Evolutionary conservation across 2,113 vertebrate species (phyloP).

Genomic region (Rhea pennata): DNA sequence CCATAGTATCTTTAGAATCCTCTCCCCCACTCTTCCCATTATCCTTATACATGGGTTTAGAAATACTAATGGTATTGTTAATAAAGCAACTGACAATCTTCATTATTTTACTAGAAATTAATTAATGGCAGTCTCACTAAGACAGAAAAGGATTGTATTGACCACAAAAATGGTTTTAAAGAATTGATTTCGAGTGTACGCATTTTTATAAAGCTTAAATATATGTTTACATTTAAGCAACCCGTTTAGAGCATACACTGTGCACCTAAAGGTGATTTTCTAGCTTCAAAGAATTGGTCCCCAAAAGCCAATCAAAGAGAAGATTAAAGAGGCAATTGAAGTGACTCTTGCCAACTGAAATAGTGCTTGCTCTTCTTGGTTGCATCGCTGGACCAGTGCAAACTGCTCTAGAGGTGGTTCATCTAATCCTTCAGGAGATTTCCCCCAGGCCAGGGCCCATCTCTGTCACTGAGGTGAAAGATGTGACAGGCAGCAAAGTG

Average conservation of each 20-base stretch:
- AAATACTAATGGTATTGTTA: neutral
- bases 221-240: neutral
- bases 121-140: neutral
- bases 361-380: neutral
- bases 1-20: neutral
- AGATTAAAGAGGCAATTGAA: neutral
- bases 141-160: neutral
- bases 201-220: neutral
- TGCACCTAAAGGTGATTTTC: neutral
- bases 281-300: neutral
- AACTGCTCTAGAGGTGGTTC: neutral
- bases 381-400: neutral
- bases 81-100: neutral
- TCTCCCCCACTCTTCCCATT: neutral
- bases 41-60: neutral
- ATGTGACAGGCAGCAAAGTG: neutral
- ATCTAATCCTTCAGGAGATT: neutral
- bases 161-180: neutral
- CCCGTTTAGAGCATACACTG: neutral
- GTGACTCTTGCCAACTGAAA: neutral
- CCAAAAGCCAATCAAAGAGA: neutral
- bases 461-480: neutral
- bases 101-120: slow-evolving; percentile 1
- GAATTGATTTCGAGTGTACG: neutral
- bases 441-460: neutral